Conservation (phyloP, 2,113 vertebrate species). For the Mormyrus lacerda region DNA sequence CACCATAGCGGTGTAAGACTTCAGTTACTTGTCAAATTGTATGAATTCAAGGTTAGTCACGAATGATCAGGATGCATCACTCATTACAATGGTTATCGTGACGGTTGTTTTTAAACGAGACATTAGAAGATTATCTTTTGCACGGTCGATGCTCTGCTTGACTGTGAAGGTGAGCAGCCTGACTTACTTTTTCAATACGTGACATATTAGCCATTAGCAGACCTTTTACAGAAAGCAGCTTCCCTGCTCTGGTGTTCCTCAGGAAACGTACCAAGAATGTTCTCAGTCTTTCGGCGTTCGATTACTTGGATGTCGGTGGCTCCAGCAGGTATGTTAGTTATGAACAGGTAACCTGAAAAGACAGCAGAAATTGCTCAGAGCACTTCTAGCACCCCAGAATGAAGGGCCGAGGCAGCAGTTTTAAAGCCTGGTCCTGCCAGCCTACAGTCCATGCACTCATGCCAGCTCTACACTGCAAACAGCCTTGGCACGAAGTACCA, state of each 20-base stretch:
- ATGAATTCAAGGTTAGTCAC: background rate
- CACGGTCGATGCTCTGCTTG: background rate
- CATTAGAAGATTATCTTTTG: background rate
- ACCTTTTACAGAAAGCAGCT: background rate
- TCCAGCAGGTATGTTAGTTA: slow-evolving; percentile 75
- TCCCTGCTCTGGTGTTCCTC: background rate
- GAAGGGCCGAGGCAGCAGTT: background rate
- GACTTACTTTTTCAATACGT: too few species aligned
- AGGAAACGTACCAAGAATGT: slow-evolving; percentile 69
- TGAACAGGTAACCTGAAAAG: slow-evolving; percentile 69
- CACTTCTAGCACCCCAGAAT: background rate
- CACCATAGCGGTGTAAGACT: background rate
- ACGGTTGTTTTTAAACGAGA: background rate
- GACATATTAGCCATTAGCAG: background rate
- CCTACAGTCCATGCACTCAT: background rate
- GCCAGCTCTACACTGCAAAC: background rate
- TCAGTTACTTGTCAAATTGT: background rate
- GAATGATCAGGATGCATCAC: background rate
- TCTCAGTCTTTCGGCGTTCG: slow-evolving; percentile 79
- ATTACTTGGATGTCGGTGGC: slow-evolving; percentile 81
- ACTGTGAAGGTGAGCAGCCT: background rate
- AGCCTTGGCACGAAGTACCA: background rate
- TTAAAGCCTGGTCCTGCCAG: background rate
- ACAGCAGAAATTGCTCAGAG: background rate
- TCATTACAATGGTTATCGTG: background rate